Evolutionary conservation across 2,797 vertebrate species (phyloP).

Genomic region (Acipenser transmontanus): DNA sequence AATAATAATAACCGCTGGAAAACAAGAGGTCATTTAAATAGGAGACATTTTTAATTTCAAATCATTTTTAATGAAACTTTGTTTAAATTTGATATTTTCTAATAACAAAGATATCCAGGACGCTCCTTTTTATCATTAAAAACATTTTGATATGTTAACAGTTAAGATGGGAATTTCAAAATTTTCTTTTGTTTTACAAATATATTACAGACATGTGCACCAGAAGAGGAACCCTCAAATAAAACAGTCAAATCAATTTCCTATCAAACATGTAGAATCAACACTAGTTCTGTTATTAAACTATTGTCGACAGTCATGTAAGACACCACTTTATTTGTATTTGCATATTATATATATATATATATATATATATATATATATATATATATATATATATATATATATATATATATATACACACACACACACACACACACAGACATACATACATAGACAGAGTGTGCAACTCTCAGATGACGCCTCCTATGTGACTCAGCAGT

Average conservation of each 20-base stretch:
- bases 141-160: constrained; percentile 64
- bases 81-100: constrained; percentile 63
- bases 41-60: constrained; percentile 45
- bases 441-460: constrained; percentile 7
- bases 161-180: constrained; percentile 53
- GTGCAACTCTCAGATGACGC: constrained; percentile 25
- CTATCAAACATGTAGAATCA: constrained; percentile 43
- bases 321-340: constrained; percentile 40
- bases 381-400: constrained; percentile 24
- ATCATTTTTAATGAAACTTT: constrained; percentile 67
- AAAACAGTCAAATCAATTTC: constrained; percentile 60
- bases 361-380: constrained; percentile 8
- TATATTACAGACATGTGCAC: constrained; percentile 55
- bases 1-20: no score
- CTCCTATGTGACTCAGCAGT: constrained; percentile 37
- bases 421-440: neutral
- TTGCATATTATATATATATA: constrained; percentile 23
- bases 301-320: constrained; percentile 38
- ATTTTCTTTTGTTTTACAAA: constrained; percentile 51
- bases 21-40: neutral
- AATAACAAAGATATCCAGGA: constrained; percentile 63
- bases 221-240: constrained; percentile 47
- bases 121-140: constrained; percentile 52
- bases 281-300: constrained; percentile 48
- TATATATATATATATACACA: neutral